Conservation (phyloP, 2,797 vertebrate genomes). For the Chloroceryle amazona region DNA sequence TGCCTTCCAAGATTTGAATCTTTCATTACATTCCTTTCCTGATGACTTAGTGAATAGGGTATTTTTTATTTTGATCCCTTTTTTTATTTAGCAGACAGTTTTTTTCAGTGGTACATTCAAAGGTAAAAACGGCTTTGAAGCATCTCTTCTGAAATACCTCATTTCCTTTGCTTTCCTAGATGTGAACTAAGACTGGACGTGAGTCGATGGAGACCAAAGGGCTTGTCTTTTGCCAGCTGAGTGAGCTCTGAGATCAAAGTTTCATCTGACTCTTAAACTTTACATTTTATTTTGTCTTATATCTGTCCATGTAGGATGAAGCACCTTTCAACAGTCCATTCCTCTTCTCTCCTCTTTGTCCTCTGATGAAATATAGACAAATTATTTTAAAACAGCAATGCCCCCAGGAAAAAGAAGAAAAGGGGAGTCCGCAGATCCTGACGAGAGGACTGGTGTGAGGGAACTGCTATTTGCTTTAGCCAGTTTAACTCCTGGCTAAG, state of each 20-base stretch:
- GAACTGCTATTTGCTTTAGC: background rate
- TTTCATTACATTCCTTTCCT: background rate
- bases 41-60: background rate
- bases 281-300: conserved; percentile 6
- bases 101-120: background rate
- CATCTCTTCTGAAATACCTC: background rate
- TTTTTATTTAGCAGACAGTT: background rate
- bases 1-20: background rate
- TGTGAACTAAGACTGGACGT: background rate
- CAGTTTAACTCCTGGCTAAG: background rate
- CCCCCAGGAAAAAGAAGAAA: background rate
- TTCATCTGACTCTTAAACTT: background rate
- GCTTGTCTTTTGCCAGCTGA: conserved; percentile 21
- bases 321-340: background rate
- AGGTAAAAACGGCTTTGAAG: conserved; percentile 15
- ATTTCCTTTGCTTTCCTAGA: conserved; percentile 15
- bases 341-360: background rate
- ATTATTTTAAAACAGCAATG: background rate
- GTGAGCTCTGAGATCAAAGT: background rate
- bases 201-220: background rate
- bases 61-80: background rate
- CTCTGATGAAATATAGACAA: background rate
- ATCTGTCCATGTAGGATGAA: background rate
- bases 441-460: background rate
- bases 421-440: background rate